phyloP scores from a whole-genome alignment of 2,113 vertebrate species.

The Carlito syrichta region DNA sequence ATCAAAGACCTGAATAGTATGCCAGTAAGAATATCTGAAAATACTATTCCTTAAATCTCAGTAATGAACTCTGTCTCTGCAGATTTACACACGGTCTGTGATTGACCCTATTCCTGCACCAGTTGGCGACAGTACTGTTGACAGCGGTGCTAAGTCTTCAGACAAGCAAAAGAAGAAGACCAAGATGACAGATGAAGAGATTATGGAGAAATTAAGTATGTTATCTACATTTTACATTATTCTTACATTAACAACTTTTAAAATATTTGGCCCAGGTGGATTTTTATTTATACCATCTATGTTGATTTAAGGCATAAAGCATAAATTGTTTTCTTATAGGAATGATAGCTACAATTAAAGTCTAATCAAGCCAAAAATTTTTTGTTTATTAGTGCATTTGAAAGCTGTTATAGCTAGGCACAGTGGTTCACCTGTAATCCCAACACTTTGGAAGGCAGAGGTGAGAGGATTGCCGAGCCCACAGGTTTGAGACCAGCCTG shows the following conservation, averaged over 20 bases:
- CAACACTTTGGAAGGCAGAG: no score
- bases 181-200: constrained; percentile 98
- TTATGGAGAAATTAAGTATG: constrained; percentile 98
- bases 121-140: constrained; percentile 84
- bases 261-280: background rate
- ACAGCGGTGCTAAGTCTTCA: constrained; percentile 86
- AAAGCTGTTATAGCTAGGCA: no score
- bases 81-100: constrained; percentile 96
- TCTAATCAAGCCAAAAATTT: background rate
- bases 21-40: background rate
- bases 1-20: background rate
- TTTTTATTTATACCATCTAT: constrained; percentile 15
- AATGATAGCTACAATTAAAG: background rate
- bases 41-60: background rate
- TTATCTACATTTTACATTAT: constrained; percentile 52
- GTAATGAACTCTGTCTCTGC: constrained; percentile 38
- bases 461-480: no score
- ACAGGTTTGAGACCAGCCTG: no score
- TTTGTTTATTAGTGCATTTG: background rate
- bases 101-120: constrained; percentile 94
- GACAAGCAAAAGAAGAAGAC: constrained; percentile 96
- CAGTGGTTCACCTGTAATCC: background rate
- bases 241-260: constrained; percentile 6
- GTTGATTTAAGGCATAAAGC: background rate
- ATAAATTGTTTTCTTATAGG: background rate